These are phyloP conservation scores for Hesperia comma DNA, from an alignment of 2,888 invertebrate genomes.

Conservation along the genomic window DNA sequence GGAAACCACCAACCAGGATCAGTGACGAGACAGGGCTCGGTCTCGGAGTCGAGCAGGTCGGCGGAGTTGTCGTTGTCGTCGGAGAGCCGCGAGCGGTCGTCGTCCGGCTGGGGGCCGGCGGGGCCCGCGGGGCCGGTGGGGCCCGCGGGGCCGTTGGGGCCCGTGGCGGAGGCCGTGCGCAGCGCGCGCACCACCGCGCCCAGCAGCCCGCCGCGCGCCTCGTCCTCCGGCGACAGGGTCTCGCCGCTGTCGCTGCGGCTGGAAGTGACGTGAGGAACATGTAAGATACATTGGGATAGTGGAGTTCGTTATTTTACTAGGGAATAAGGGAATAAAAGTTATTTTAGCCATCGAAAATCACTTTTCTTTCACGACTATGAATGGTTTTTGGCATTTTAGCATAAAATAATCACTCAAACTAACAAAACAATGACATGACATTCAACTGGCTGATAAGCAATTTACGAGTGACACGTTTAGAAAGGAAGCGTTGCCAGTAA, in stretches of 20 bases:
- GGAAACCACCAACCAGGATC: constrained; percentile 84
- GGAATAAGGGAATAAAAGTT: too few relatives aligned
- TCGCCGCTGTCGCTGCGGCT: constrained; percentile 88
- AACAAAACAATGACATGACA: too few relatives aligned
- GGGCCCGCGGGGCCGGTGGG: constrained; percentile 39
- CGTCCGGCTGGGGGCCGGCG: constrained; percentile 50
- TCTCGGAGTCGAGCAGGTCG: constrained; percentile 92
- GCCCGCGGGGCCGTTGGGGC: constrained; percentile 40
- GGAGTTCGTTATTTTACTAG: too few relatives aligned
- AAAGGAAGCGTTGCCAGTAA: too few relatives aligned
- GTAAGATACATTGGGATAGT: too few relatives aligned
- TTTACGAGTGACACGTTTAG: too few relatives aligned
- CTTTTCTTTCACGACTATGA: too few relatives aligned
- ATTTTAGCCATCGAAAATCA: too few relatives aligned
- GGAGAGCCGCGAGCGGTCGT: constrained; percentile 68
- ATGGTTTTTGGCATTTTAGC: too few relatives aligned
- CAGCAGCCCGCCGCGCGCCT: constrained; percentile 79
- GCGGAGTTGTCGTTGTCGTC: constrained; percentile 89
- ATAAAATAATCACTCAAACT: too few relatives aligned
- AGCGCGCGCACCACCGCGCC: constrained; percentile 88
- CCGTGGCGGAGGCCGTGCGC: constrained; percentile 50
- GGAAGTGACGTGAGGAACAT: constrained; percentile 15
- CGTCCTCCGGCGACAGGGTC: constrained; percentile 86
- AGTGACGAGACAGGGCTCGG: constrained; percentile 92
- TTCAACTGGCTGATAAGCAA: too few relatives aligned